Evolutionary conservation across 2,113 vertebrate species (phyloP).

Genomic region (Aramus guarauna): DNA sequence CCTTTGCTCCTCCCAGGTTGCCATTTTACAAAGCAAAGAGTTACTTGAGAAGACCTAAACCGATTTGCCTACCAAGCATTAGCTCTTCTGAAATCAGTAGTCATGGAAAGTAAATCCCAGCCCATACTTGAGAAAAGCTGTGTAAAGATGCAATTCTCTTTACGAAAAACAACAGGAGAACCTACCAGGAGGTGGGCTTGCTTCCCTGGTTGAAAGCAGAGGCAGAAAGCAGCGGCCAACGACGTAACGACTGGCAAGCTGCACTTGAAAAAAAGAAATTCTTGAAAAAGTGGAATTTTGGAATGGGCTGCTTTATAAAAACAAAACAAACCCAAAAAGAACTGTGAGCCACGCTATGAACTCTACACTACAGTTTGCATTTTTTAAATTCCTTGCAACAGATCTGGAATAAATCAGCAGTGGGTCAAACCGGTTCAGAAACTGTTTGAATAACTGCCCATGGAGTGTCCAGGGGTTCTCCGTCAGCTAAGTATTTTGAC

Average conservation of each 20-base stretch:
- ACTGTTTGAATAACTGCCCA: constrained; percentile 65
- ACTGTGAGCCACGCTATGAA: background rate
- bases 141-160: background rate
- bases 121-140: background rate
- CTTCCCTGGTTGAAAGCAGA: background rate
- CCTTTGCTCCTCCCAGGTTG: background rate
- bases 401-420: constrained; percentile 65
- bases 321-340: background rate
- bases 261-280: background rate
- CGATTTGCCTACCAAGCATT: background rate
- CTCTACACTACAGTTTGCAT: background rate
- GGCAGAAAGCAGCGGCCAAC: background rate
- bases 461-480: constrained; percentile 36
- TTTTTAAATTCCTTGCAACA: constrained; percentile 23
- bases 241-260: background rate
- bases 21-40: constrained; percentile 21
- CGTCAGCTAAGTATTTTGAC: background rate
- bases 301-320: background rate
- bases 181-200: background rate
- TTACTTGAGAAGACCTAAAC: background rate
- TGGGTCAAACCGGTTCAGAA: constrained; percentile 64
- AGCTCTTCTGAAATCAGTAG: constrained; percentile 8
- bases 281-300: background rate
- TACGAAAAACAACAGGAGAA: background rate
- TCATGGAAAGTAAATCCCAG: background rate